These are phyloP conservation scores for Smithornis capensis DNA, from an alignment of 2,113 vertebrate species.

Conservation along the genomic window DNA sequence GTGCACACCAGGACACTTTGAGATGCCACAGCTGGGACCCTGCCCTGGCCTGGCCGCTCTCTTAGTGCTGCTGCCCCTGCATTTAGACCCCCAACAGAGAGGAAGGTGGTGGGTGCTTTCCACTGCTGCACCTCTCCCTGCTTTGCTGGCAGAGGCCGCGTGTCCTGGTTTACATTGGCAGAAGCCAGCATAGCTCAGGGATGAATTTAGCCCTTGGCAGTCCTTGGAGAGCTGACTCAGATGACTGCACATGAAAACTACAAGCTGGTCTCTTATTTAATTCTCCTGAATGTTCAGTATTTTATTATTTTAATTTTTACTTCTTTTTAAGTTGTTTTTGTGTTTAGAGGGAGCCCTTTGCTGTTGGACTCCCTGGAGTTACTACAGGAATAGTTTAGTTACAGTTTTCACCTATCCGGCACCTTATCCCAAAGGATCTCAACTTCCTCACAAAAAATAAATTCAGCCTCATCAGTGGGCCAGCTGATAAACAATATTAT, in stretches of 20 bases:
- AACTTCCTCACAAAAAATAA: not conserved
- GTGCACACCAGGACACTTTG: not conserved
- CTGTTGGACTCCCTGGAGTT: not conserved
- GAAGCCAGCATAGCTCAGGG: constrained; percentile 55
- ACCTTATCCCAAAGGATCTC: not conserved
- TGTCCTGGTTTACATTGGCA: constrained; percentile 66
- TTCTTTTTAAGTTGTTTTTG: not conserved
- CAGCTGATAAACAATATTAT: not conserved
- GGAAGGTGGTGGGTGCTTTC: constrained; percentile 40
- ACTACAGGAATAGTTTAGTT: not conserved
- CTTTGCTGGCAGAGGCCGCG: constrained; percentile 37
- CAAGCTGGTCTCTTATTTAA: constrained; percentile 41
- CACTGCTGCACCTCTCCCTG: constrained; percentile 26
- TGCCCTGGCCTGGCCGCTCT: not conserved
- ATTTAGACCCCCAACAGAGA: constrained; percentile 37
- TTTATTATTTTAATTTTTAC: not conserved
- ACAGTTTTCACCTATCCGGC: not conserved
- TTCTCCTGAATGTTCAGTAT: not conserved
- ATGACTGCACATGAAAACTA: constrained; percentile 61
- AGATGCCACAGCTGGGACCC: not conserved
- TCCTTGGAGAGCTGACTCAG: constrained; percentile 62
- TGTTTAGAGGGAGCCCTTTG: not conserved
- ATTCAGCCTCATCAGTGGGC: not conserved
- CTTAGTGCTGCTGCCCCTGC: not conserved
- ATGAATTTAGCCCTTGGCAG: constrained; percentile 64